Conservation (phyloP, 2,797 vertebrate species). For the Pelochelys cantorii region DNA sequence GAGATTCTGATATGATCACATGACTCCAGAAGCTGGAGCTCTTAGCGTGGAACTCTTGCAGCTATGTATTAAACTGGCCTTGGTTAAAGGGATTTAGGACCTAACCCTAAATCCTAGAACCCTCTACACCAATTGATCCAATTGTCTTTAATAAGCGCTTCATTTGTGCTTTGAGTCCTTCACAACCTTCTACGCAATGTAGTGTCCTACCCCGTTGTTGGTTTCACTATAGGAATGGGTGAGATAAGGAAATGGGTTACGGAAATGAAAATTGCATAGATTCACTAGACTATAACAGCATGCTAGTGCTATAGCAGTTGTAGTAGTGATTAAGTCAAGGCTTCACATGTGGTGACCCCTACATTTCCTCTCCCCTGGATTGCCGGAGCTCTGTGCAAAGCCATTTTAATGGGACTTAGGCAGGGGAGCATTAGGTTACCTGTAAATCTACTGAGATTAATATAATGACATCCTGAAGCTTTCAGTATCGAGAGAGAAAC, state of each 20-base stretch:
- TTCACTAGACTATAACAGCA: background rate
- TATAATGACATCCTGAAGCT: slow-evolving; percentile 22
- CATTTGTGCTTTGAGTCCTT: background rate
- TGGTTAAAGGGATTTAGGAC: background rate
- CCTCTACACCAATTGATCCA: background rate
- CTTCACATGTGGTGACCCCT: background rate
- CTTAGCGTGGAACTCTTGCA: background rate
- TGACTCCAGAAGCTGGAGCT: background rate
- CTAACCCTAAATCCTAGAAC: background rate
- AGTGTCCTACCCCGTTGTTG: background rate
- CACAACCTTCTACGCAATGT: background rate
- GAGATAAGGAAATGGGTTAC: background rate
- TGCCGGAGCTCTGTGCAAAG: background rate
- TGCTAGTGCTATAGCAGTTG: background rate
- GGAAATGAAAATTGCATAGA: background rate
- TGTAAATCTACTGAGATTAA: background rate
- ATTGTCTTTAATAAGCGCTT: background rate
- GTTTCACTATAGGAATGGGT: background rate
- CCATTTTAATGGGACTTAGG: slow-evolving; percentile 1
- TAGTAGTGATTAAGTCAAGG: background rate
- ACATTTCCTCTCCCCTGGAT: background rate
- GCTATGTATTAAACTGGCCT: background rate
- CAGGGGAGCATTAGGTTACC: background rate
- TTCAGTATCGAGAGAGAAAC: slow-evolving; percentile 7
- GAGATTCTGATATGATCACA: background rate